These are phyloP conservation scores for Redunca redunca DNA, from an alignment of 2,113 vertebrate species.

Conservation along the genomic window DNA sequence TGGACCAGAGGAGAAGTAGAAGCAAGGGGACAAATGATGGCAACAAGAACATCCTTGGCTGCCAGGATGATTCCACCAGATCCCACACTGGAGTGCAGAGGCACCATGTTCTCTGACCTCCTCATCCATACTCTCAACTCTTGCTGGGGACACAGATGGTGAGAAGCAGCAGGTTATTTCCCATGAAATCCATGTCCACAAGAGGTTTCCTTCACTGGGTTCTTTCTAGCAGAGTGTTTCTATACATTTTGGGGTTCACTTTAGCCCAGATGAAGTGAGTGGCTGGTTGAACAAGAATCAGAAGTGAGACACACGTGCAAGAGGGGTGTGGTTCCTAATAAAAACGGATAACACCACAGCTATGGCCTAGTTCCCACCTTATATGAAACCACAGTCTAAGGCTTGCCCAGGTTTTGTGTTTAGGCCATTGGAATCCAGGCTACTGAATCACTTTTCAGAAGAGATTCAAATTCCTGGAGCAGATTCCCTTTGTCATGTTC, in stretches of 20 bases:
- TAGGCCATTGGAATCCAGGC: background rate
- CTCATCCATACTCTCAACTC: background rate
- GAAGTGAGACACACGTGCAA: background rate
- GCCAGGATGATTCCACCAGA: background rate
- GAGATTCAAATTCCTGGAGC: background rate
- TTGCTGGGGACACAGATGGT: background rate
- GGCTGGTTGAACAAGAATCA: background rate
- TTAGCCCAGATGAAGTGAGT: background rate
- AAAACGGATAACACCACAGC: background rate
- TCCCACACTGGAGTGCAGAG: background rate
- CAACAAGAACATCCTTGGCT: background rate
- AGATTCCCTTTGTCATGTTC: background rate
- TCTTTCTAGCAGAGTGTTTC: background rate
- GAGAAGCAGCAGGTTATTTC: background rate
- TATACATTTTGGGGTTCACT: background rate
- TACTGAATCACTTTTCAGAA: slow-evolving; percentile 12
- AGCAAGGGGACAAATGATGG: background rate
- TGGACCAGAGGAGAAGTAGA: background rate
- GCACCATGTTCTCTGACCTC: background rate
- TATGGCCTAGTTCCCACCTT: background rate
- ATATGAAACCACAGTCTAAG: background rate
- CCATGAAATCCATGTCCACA: background rate
- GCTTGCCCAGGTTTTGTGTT: background rate
- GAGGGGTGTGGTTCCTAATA: background rate
- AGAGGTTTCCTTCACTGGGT: background rate